Evolutionary conservation across 2,113 vertebrate species (phyloP).

Genomic region (Haemorhous mexicanus): DNA sequence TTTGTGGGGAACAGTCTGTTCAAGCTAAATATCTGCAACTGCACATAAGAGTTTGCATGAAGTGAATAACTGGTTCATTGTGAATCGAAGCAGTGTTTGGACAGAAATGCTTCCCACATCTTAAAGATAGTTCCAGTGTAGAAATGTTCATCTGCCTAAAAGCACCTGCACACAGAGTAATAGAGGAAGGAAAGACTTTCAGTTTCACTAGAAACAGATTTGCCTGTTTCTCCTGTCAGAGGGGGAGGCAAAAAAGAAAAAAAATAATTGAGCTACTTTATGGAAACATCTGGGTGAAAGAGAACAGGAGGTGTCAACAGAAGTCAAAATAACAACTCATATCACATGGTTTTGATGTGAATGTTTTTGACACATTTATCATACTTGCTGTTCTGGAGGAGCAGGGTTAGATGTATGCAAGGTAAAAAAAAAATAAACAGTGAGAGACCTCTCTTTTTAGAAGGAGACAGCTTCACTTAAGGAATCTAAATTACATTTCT

Average conservation of each 20-base stretch:
- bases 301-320: slow-evolving; percentile 1
- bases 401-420: background rate
- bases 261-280: background rate
- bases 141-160: background rate
- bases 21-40: background rate
- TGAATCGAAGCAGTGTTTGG: background rate
- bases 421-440: background rate
- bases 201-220: background rate
- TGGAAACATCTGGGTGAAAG: slow-evolving; percentile 26
- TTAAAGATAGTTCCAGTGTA: background rate
- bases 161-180: background rate
- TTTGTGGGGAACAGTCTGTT: background rate
- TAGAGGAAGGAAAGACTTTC: background rate
- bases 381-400: background rate
- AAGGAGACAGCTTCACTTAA: background rate
- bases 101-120: background rate
- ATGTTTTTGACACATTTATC: slow-evolving; percentile 10
- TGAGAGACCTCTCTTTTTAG: background rate
- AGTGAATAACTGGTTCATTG: background rate
- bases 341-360: background rate
- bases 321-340: slow-evolving; percentile 1
- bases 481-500: background rate
- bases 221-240: background rate
- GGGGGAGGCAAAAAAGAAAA: rapidly evolving
- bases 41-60: background rate